A percentile compares a stretch with the other conserved stretches of the same genome.
Conservation (phyloP, 2,888 invertebrate species). For the Baccha elongata region DNA sequence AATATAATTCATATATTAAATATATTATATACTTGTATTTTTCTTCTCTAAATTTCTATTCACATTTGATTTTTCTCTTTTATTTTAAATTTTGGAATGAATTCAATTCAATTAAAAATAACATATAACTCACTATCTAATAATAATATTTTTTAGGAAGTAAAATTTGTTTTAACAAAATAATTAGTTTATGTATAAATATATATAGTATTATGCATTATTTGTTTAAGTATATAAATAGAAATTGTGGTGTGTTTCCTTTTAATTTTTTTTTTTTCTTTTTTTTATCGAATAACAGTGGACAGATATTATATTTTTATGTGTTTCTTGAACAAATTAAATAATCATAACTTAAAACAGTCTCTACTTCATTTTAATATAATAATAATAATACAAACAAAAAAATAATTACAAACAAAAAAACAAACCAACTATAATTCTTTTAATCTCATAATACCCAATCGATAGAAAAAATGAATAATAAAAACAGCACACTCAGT, state of each 20-base stretch:
- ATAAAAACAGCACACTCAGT: conserved; percentile 11
- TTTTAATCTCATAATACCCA: background rate
- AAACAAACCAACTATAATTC: background rate
- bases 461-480: conserved; percentile 11
- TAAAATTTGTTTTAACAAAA: conserved; percentile 65
- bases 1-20: conserved; percentile 58
- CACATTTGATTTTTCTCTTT: conserved; percentile 59
- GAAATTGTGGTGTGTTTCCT: conserved; percentile 31
- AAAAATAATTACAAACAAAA: conserved; percentile 4
- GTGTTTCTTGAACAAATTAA: conserved; percentile 38
- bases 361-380: conserved; percentile 51
- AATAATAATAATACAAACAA: conserved; percentile 29
- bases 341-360: conserved; percentile 63
- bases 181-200: conserved; percentile 44
- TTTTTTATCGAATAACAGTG: conserved; percentile 57
- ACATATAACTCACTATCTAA: conserved; percentile 72
- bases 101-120: conserved; percentile 62
- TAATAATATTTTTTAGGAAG: conserved; percentile 51
- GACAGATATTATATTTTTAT: conserved; percentile 41
- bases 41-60: conserved; percentile 36
- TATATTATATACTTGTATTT: conserved; percentile 15
- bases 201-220: conserved; percentile 32
- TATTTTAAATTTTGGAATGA: conserved; percentile 68
- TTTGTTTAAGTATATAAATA: conserved; percentile 59
- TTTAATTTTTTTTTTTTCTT: conserved; percentile 19